These are phyloP conservation scores for Moxostoma hubbsi DNA, from an alignment of 2,797 vertebrate species.

Conservation along the genomic window DNA sequence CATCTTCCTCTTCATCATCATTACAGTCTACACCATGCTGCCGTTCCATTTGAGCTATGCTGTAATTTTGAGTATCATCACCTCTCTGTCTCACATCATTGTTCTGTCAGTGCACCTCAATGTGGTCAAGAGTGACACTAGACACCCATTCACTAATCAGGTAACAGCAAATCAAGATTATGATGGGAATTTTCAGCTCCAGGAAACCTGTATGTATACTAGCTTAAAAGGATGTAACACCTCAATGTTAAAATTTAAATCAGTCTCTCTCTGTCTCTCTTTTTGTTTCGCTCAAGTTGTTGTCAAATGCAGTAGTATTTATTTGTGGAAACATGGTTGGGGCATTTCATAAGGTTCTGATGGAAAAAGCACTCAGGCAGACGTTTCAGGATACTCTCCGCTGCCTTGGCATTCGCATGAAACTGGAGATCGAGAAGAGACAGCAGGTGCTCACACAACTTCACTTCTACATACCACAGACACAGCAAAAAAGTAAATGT, in stretches of 20 bases:
- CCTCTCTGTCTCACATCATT: slow-evolving; percentile 87
- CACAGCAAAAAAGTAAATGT: not conserved
- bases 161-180: slow-evolving; percentile 50
- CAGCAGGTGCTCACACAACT: slow-evolving; percentile 85
- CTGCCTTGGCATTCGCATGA: slow-evolving; percentile 91
- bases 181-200: slow-evolving; percentile 2
- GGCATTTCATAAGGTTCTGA: slow-evolving; percentile 92
- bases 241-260: not conserved
- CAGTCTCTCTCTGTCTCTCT: not conserved
- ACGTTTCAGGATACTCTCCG: slow-evolving; percentile 91
- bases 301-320: slow-evolving; percentile 89
- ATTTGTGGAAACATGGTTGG: slow-evolving; percentile 90
- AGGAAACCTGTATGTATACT: not conserved
- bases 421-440: slow-evolving; percentile 93
- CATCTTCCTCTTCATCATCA: slow-evolving; percentile 94
- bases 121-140: fast-evolving
- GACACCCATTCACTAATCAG: slow-evolving; percentile 75
- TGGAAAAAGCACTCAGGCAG: slow-evolving; percentile 91
- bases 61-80: slow-evolving; percentile 80
- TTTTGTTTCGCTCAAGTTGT: slow-evolving; percentile 73
- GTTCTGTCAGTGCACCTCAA: slow-evolving; percentile 75
- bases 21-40: slow-evolving; percentile 93
- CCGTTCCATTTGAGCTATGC: slow-evolving; percentile 89
- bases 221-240: slow-evolving; percentile 9
- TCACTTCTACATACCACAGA: not conserved